Conservation (phyloP, 2,797 vertebrate species). For the Sebastes steindachneri region DNA sequence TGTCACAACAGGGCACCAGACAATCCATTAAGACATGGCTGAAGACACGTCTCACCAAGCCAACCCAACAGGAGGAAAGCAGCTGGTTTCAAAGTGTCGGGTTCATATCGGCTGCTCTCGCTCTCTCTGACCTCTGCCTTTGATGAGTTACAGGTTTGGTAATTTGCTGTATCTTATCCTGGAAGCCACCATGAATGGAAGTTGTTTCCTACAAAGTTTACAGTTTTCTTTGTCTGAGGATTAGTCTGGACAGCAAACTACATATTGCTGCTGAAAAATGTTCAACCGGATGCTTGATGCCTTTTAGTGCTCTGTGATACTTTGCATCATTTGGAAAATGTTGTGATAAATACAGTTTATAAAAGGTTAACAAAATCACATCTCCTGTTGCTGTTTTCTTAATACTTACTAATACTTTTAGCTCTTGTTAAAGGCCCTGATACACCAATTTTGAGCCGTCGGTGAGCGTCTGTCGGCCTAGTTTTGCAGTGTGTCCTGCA, state of each 20-base stretch:
- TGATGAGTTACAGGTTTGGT: background rate
- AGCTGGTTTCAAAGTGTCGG: background rate
- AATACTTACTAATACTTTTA: background rate
- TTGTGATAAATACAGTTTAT: too few species aligned
- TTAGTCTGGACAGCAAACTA: background rate
- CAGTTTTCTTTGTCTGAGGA: background rate
- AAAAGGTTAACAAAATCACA: background rate
- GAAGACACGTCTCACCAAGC: background rate
- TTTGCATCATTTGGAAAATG: background rate
- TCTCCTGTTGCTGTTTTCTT: background rate
- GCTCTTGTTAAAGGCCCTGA: background rate
- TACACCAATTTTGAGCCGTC: fast-evolving
- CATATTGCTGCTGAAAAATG: background rate
- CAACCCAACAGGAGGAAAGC: background rate
- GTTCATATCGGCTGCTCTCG: background rate
- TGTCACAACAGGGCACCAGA: constrained; percentile 29
- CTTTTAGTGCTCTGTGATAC: background rate
- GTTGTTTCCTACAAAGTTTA: background rate
- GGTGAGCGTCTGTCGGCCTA: too few species aligned
- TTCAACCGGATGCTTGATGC: background rate
- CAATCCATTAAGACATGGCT: constrained; percentile 36
- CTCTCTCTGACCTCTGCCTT: background rate
- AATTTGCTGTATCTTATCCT: background rate
- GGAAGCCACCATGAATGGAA: background rate
- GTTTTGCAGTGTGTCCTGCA: too few species aligned